Base-by-base conservation (phyloP, 1,140 invertebrate species). In the Lepidurus apus region DNA sequence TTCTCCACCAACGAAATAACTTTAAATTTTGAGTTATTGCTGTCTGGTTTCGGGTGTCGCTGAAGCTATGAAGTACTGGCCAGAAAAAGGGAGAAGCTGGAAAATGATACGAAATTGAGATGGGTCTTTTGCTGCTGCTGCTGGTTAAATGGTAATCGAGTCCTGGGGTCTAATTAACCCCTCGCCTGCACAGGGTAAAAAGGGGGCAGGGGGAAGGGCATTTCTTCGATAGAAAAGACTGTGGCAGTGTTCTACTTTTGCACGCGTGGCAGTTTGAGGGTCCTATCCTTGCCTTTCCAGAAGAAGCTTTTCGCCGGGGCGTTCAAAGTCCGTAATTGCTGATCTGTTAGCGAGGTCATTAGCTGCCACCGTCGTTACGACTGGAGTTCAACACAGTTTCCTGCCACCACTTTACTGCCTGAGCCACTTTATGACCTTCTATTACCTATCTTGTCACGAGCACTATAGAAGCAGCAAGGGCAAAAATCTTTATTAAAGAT, bases 321-420 rank as follows among this genome's bases (percentile, higher is more conserved):
- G 53, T 65, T 65, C 53, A 11, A 77, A 45, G 43, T 77, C 43
- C 75, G 75, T 77, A 77, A 77, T 77, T 77, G 75, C 75, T 43
- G 75, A 77, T 77, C 75, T 77, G 75, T 77, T 77, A 77, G 75
- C 75, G 75, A 77, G 47, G 75, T 77, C 75, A 77, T 77, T 77
- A 77, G 47, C 43, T 42, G 75, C 43, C 75, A 47, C 75, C 43
- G 42, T 77, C 75, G 75, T 77, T 77, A 77, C 24, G 75, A 77
- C 53, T 65, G 53, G 34, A 65, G 53, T 65, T 65, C 53, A 21
- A 65, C 53, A 65, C n/a, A 65, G 53, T 65, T 65, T 65, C 53
- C 75, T 43, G 47, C 75, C 75, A 77, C 34, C 75, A 77, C 75
- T 77, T 77, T 34, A 43, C 43, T 77, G 75, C 47, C 24, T 26